Conservation (phyloP, 2,797 vertebrate genomes). For the Allobates femoralis region DNA sequence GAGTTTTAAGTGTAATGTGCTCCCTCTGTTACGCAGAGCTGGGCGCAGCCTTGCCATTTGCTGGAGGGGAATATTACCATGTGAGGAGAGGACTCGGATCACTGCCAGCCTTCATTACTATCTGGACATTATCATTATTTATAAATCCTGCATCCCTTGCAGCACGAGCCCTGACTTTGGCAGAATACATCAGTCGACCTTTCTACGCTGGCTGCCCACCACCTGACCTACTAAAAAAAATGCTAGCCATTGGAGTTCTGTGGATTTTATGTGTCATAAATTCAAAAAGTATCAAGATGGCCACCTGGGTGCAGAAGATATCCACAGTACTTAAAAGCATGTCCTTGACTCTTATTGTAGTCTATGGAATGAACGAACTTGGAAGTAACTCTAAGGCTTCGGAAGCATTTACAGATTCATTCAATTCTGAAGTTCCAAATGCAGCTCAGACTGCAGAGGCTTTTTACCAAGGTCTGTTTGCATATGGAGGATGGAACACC, state of each 20-base stretch:
- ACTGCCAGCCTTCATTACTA: slow-evolving; percentile 67
- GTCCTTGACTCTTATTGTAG: slow-evolving; percentile 69
- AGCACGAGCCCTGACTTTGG: slow-evolving; percentile 68
- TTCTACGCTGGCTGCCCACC: slow-evolving; percentile 65
- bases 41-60: too few relatives aligned
- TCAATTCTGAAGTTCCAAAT: slow-evolving; percentile 67
- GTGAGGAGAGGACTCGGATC: slow-evolving; percentile 73
- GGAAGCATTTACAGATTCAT: slow-evolving; percentile 66
- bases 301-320: too few relatives aligned
- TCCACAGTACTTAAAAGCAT: slow-evolving; percentile 72
- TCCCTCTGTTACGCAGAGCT: slow-evolving; percentile 71
- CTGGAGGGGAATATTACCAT: slow-evolving; percentile 72
- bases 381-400: slow-evolving; percentile 64
- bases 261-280: slow-evolving; percentile 73
- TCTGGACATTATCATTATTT: slow-evolving; percentile 68
- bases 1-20: slow-evolving; percentile 67
- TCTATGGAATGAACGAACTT: slow-evolving; percentile 64
- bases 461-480: slow-evolving; percentile 75
- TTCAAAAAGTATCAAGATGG: too few relatives aligned
- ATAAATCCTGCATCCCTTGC: slow-evolving; percentile 67
- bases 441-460: slow-evolving; percentile 68
- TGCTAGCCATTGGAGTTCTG: slow-evolving; percentile 70
- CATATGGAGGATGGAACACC: slow-evolving; percentile 69
- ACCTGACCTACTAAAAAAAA: slow-evolving; percentile 71
- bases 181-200: too few relatives aligned